Evolutionary conservation across 2,888 invertebrate genomes (phyloP).

Genomic region (Epinotia demarniana): DNA sequence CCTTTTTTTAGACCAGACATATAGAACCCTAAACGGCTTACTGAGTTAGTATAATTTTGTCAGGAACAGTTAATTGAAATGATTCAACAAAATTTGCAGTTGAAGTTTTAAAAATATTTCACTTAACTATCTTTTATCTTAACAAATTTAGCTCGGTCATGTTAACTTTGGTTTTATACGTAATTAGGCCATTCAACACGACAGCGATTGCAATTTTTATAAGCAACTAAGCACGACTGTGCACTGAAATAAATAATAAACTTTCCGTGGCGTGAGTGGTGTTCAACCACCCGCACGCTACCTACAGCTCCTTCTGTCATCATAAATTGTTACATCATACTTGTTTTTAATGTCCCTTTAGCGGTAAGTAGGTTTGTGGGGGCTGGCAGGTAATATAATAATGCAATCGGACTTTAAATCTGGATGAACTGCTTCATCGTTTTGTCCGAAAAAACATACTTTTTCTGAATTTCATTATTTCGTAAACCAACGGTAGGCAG

Average conservation of each 20-base stretch:
- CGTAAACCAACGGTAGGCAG: no score
- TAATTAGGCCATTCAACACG: conserved; percentile 58
- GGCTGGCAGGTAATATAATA: conserved; percentile 6
- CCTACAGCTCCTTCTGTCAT: conserved; percentile 26
- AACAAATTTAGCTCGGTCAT: conserved; percentile 15
- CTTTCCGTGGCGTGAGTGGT: conserved; percentile 13
- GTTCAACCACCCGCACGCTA: conserved; percentile 35
- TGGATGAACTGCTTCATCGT: background rate
- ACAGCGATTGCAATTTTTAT: conserved; percentile 61
- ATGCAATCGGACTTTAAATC: background rate
- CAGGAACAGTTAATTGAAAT: background rate
- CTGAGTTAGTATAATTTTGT: background rate
- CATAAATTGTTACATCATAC: conserved; percentile 32
- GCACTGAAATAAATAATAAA: conserved; percentile 58
- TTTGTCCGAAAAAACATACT: no score
- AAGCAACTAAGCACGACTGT: conserved; percentile 58
- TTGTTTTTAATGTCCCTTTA: conserved; percentile 23
- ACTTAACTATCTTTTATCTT: background rate
- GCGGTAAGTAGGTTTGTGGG: background rate
- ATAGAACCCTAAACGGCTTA: no score
- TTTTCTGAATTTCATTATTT: no score
- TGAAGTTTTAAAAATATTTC: no score
- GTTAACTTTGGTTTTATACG: conserved; percentile 48
- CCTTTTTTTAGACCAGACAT: no score
- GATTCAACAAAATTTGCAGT: background rate